phyloP scores from a whole-genome alignment of 2,888 invertebrate genomes.

The Mechanitis messenoides region DNA sequence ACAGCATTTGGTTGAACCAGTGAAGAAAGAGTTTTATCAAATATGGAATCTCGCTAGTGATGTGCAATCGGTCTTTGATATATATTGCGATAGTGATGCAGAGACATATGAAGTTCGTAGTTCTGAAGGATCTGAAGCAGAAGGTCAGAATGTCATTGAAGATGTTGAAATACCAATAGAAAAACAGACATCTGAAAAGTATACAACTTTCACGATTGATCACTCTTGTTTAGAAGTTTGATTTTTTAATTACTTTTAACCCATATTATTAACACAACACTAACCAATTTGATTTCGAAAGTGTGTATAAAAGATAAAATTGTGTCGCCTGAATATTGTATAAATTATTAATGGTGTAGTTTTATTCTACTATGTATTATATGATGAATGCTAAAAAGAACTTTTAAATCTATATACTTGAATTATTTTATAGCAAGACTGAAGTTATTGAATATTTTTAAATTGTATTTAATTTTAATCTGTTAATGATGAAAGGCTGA shows the following conservation, averaged over 20 bases:
- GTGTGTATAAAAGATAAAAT: slow-evolving; percentile 14
- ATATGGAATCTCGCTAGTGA: slow-evolving; percentile 69
- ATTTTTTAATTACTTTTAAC: neutral
- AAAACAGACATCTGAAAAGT: slow-evolving; percentile 44
- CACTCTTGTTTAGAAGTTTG: slow-evolving; percentile 13
- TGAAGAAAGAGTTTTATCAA: slow-evolving; percentile 76
- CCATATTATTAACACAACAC: slow-evolving; percentile 3
- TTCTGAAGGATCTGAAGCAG: slow-evolving; percentile 29
- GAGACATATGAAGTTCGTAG: slow-evolving; percentile 33
- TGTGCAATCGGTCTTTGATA: slow-evolving; percentile 30
- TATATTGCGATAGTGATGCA: slow-evolving; percentile 33
- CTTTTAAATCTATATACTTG: neutral
- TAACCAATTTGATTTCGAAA: slow-evolving; percentile 1
- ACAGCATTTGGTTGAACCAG: slow-evolving; percentile 70
- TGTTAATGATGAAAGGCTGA: neutral
- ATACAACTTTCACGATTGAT: slow-evolving; percentile 19
- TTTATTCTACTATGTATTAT: neutral
- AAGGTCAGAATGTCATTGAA: slow-evolving; percentile 31
- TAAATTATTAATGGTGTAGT: neutral
- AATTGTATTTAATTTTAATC: neutral
- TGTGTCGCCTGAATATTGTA: neutral
- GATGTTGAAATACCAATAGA: slow-evolving; percentile 30
- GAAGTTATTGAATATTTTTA: neutral
- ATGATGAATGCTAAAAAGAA: neutral
- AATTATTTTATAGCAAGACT: slow-evolving; percentile 2